A percentile compares a stretch with the other conserved stretches of the same genome.
These are phyloP conservation scores for Diplodus sargus DNA, from an alignment of 2,797 vertebrate species.

Conservation along the genomic window DNA sequence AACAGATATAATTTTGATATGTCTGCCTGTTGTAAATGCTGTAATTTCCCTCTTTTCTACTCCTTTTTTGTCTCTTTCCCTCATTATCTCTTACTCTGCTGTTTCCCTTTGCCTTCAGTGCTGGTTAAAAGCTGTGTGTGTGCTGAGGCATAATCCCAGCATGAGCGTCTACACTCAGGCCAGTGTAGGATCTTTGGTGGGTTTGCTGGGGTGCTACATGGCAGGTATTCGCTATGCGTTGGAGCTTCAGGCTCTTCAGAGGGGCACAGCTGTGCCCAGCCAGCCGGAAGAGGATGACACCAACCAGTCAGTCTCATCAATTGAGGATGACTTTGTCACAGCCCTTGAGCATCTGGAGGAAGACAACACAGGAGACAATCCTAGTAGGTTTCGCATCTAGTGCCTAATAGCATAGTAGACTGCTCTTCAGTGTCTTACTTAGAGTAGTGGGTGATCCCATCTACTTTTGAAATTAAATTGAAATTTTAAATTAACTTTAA, in stretches of 20 bases:
- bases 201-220: slow-evolving; percentile 91
- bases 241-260: slow-evolving; percentile 87
- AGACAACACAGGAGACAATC: slow-evolving; percentile 85
- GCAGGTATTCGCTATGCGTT: slow-evolving; percentile 89
- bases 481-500: slow-evolving; percentile 1
- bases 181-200: slow-evolving; percentile 85
- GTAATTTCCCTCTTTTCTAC: background rate
- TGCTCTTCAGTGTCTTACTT: background rate
- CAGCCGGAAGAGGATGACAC: slow-evolving; percentile 95
- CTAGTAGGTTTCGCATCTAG: slow-evolving; percentile 63
- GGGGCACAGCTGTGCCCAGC: slow-evolving; percentile 77
- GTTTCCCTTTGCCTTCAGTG: slow-evolving; percentile 71
- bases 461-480: background rate
- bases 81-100: background rate
- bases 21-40: slow-evolving; percentile 9
- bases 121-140: slow-evolving; percentile 90
- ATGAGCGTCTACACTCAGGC: slow-evolving; percentile 81
- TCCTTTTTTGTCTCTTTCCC: background rate
- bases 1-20: background rate
- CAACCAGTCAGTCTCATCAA: slow-evolving; percentile 97
- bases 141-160: slow-evolving; percentile 88
- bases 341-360: slow-evolving; percentile 97
- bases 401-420: background rate
- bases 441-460: background rate
- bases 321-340: slow-evolving; percentile 99